Percentiles rank a stretch among this genome's conserved stretches.
Evolutionary conservation across 1,140 invertebrate species (phyloP).

Genomic region (Scylla paramamosain): DNA sequence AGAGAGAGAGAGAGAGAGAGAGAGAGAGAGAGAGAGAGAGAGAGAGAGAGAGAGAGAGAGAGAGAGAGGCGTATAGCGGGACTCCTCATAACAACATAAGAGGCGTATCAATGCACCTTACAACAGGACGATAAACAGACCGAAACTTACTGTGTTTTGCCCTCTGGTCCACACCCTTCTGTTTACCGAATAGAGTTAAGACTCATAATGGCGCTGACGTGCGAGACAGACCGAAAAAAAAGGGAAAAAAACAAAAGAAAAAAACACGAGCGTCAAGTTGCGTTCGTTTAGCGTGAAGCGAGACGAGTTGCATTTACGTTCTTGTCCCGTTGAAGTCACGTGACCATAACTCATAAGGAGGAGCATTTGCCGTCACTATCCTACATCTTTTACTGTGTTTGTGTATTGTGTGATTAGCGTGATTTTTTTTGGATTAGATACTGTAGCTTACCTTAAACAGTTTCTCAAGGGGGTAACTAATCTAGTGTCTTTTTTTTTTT

Average conservation of each 20-base stretch:
- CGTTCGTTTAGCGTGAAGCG: not conserved
- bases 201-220: not conserved
- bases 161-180: not conserved
- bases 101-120: not conserved
- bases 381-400: too few species aligned
- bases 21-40: conserved; percentile 44
- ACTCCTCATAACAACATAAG: not conserved
- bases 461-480: too few species aligned
- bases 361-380: too few species aligned
- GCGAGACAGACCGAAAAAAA: not conserved
- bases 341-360: too few species aligned
- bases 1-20: too few species aligned
- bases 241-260: not conserved
- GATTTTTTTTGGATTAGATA: too few species aligned
- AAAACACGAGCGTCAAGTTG: not conserved
- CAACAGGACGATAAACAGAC: not conserved
- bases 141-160: not conserved
- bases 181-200: not conserved
- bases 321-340: too few species aligned
- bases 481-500: too few species aligned
- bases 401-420: too few species aligned
- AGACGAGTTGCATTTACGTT: not conserved
- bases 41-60: not conserved
- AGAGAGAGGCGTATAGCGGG: not conserved
- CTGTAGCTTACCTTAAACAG: too few species aligned